Evolutionary conservation across 2,113 vertebrate genomes (phyloP).

Genomic region (Gymnobelideus leadbeateri): DNA sequence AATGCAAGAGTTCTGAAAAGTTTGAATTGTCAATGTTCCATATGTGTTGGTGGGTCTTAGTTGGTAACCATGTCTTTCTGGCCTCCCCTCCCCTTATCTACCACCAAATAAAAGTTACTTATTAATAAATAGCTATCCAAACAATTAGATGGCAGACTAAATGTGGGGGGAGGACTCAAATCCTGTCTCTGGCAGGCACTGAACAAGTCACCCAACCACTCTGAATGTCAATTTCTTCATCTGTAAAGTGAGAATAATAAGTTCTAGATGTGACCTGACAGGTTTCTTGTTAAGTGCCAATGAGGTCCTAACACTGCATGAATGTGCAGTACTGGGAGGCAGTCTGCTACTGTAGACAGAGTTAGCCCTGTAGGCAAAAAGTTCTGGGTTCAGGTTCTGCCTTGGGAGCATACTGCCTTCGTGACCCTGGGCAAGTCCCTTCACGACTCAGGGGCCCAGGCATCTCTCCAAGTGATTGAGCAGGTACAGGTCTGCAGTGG

Average conservation of each 20-base stretch:
- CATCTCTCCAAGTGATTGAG: neutral
- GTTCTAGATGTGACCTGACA: neutral
- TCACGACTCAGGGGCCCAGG: neutral
- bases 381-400: neutral
- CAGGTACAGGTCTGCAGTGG: neutral
- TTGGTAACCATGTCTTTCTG: neutral
- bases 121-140: neutral
- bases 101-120: neutral
- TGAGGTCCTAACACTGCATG: neutral
- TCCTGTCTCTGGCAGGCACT: neutral
- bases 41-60: neutral
- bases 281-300: neutral
- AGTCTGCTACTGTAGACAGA: neutral
- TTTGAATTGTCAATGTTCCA: neutral
- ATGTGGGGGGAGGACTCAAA: neutral
- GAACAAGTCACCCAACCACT: neutral
- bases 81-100: neutral
- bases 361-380: neutral
- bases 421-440: neutral
- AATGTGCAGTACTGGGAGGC: neutral
- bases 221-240: neutral
- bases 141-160: neutral
- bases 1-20: neutral
- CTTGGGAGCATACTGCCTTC: neutral
- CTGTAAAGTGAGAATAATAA: neutral